Conservation (phyloP, 1,140 invertebrate genomes). For the Ostrea denselamellosa region DNA sequence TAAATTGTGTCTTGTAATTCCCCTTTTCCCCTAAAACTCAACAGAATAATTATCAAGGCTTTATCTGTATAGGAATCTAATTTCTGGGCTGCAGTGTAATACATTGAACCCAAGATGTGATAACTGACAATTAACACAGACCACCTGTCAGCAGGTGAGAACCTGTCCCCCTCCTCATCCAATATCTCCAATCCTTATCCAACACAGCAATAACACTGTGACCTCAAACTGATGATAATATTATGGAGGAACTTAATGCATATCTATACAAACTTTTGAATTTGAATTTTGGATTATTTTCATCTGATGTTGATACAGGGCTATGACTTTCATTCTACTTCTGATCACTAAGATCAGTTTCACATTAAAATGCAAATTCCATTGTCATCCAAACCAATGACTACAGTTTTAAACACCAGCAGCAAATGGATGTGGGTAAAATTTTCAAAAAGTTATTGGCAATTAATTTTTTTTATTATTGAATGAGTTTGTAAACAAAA, state of each 20-base stretch:
- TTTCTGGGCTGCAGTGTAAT: background rate
- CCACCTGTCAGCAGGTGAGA: conserved; percentile 12
- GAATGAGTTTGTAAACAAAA: too few species aligned
- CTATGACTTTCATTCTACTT: too few species aligned
- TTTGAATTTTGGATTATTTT: too few species aligned
- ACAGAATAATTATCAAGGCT: background rate
- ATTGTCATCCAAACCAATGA: background rate
- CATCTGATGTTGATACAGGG: too few species aligned
- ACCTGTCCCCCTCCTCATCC: background rate
- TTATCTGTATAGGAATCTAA: background rate
- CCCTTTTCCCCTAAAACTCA: background rate
- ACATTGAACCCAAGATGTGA: background rate
- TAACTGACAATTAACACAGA: conserved; percentile 13
- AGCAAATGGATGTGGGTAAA: too few species aligned
- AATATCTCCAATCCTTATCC: background rate
- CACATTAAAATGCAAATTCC: background rate
- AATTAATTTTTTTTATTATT: too few species aligned
- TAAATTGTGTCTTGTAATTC: background rate
- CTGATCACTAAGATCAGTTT: too few species aligned
- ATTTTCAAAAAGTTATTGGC: too few species aligned
- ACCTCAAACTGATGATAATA: background rate
- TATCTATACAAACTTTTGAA: too few species aligned
- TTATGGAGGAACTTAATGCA: too few species aligned
- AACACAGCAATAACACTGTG: background rate
- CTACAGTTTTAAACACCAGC: background rate